A percentile compares a stretch with the other conserved stretches of the same genome.
These are phyloP conservation scores for Athalia rosae DNA, from an alignment of 2,888 invertebrate species.

Conservation along the genomic window DNA sequence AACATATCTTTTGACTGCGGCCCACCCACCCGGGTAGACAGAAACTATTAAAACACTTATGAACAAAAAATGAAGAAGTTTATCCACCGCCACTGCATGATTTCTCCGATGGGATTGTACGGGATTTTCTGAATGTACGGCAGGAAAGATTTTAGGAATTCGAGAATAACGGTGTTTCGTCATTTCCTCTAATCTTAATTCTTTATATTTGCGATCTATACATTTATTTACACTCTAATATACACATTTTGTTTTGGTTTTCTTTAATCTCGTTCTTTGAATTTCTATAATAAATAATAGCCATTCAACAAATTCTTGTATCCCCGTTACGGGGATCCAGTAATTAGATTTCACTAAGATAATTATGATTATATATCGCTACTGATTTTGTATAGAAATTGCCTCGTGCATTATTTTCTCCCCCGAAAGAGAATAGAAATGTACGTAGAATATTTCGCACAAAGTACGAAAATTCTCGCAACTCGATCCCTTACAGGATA, in stretches of 20 bases:
- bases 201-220: slow-evolving; percentile 60
- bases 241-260: slow-evolving; percentile 65
- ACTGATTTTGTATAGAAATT: slow-evolving; percentile 13
- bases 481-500: no score
- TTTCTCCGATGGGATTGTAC: neutral
- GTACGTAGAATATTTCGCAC: neutral
- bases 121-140: slow-evolving; percentile 12
- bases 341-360: slow-evolving; percentile 14
- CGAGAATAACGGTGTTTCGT: neutral
- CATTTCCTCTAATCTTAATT: neutral
- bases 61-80: slow-evolving; percentile 59
- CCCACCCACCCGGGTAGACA: slow-evolving; percentile 65
- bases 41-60: slow-evolving; percentile 69
- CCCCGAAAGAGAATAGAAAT: neutral
- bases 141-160: slow-evolving; percentile 9
- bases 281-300: slow-evolving; percentile 49
- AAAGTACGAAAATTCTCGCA: neutral
- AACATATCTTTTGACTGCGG: slow-evolving; percentile 70
- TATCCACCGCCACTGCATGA: neutral
- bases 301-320: slow-evolving; percentile 16
- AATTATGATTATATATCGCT: slow-evolving; percentile 19
- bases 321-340: neutral
- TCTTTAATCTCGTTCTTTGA: neutral
- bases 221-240: slow-evolving; percentile 73
- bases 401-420: neutral